Evolutionary conservation across 2,888 invertebrate species (phyloP).

Genomic region (Melanotus villosus): DNA sequence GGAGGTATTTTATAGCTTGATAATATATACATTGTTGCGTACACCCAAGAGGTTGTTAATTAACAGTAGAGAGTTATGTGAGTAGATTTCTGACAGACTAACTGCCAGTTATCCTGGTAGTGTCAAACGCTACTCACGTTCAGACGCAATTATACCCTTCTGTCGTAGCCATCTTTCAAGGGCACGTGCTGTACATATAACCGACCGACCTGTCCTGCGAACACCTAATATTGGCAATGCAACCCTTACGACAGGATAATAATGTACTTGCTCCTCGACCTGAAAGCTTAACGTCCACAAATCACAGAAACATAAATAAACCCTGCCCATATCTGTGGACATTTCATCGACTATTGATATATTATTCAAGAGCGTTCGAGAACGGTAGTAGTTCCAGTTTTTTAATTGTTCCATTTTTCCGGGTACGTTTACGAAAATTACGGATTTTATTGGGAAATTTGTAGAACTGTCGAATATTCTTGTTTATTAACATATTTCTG

Average conservation of each 20-base stretch:
- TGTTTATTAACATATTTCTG: no score
- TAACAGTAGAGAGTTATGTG: slow-evolving; percentile 37
- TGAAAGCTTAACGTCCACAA: slow-evolving; percentile 2
- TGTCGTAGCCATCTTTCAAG: slow-evolving; percentile 28
- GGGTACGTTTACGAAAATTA: no score
- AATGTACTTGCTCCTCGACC: neutral
- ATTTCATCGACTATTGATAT: slow-evolving; percentile 17
- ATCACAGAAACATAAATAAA: slow-evolving; percentile 14
- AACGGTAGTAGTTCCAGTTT: neutral
- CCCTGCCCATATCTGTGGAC: neutral
- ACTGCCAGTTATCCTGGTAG: slow-evolving; percentile 32
- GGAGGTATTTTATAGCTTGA: slow-evolving; percentile 28
- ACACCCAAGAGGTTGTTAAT: slow-evolving; percentile 36
- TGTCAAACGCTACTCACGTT: slow-evolving; percentile 39
- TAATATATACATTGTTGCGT: slow-evolving; percentile 32
- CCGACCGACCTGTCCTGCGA: slow-evolving; percentile 20
- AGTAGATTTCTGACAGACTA: slow-evolving; percentile 36
- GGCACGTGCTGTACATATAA: slow-evolving; percentile 26
- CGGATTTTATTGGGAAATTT: no score
- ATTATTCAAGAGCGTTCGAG: slow-evolving; percentile 3
- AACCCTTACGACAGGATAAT: slow-evolving; percentile 4
- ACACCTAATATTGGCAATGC: slow-evolving; percentile 16
- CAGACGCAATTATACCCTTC: slow-evolving; percentile 34
- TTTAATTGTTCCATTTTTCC: no score
- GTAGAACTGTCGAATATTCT: no score